Evolutionary conservation across 2,888 invertebrate species (phyloP), one percentile per base, ranked within the genome.

Genomic region (Neocrepidodera transversa): DNA sequence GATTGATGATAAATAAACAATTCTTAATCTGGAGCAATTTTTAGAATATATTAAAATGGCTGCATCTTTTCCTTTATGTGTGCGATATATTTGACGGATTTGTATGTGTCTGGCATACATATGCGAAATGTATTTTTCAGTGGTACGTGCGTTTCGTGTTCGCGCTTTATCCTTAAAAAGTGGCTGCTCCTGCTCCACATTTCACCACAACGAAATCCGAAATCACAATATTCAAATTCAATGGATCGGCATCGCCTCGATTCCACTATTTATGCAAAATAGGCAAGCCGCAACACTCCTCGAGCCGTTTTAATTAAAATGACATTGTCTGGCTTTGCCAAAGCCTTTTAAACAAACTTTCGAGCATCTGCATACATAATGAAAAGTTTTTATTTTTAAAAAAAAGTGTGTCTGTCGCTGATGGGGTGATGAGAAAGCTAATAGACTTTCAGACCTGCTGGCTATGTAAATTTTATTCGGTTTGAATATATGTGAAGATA

Each of bases 171-270:
- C 28, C 6, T 4, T 28, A 35, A 35, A 35, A 35, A 14, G 35
- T 35, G 35, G 35, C 7, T 10, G 32, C 48, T 18, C 14, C 48
- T 11, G n/a, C n/a, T 30, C 17, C 8, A 11, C 18, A 18, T 10
- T 17, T 11, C 32, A 35, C 36, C 35, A 14, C 26, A 20, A 50
- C 28, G 11, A 38, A 38, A 50, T 38, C 47, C 52, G n/a, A 52
- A 40, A 58, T 58, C 53, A 53, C 58, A 58, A 58, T 58, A 58
- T 58, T 58, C 59, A 50, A 60, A 60, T 60, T 60, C 57, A 60
- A 60, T 57, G 52, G 60, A 57, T 57, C 48, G 43, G 51, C 51
- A 57, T 52, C 52, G 49, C 54, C 38, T 49, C 43, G 52, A 52
- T 51, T 57, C 48, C 57, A 35, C 51, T 52, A 57, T 60, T 57